Evolutionary conservation across 1,140 invertebrate genomes (phyloP).

Genomic region (Propsilocerus akamusi): DNA sequence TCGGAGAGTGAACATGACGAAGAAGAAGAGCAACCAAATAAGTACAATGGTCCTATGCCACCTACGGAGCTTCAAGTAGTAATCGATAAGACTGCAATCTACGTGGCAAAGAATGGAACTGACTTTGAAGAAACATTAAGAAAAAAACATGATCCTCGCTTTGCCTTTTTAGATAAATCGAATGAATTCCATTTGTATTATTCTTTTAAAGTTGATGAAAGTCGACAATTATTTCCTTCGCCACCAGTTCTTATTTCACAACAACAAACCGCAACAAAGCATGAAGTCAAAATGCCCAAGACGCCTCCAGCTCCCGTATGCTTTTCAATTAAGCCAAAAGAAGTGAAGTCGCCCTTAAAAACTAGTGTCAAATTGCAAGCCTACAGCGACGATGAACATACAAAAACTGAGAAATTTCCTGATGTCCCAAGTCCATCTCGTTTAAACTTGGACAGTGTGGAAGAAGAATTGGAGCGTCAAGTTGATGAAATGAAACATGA

Average conservation of each 20-base stretch:
- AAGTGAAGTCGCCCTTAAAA: slow-evolving; percentile 47
- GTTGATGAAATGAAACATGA: neutral
- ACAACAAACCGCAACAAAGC: slow-evolving; percentile 12
- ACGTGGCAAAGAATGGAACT: slow-evolving; percentile 83
- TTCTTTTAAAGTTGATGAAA: slow-evolving; percentile 30
- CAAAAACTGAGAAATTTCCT: slow-evolving; percentile 20
- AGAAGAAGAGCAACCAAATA: slow-evolving; percentile 6
- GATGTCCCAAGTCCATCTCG: slow-evolving; percentile 8
- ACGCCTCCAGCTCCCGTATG: slow-evolving; percentile 41
- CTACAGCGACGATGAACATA: slow-evolving; percentile 45
- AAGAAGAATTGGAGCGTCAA: neutral
- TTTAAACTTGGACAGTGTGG: neutral
- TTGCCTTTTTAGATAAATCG: slow-evolving; percentile 54
- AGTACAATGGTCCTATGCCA: slow-evolving; percentile 29
- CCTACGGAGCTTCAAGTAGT: slow-evolving; percentile 67
- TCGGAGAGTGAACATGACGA: slow-evolving; percentile 12
- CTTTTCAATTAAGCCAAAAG: slow-evolving; percentile 65
- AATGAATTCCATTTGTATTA: slow-evolving; percentile 66
- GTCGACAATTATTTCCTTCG: neutral
- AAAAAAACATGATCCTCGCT: slow-evolving; percentile 69
- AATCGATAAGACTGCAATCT: slow-evolving; percentile 90
- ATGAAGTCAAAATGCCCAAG: slow-evolving; percentile 18
- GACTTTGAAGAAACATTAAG: slow-evolving; percentile 81
- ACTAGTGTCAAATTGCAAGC: no score
- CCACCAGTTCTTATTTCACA: slow-evolving; percentile 6